phyloP scores from a whole-genome alignment of 2,797 vertebrate genomes.

The Coluber constrictor region DNA sequence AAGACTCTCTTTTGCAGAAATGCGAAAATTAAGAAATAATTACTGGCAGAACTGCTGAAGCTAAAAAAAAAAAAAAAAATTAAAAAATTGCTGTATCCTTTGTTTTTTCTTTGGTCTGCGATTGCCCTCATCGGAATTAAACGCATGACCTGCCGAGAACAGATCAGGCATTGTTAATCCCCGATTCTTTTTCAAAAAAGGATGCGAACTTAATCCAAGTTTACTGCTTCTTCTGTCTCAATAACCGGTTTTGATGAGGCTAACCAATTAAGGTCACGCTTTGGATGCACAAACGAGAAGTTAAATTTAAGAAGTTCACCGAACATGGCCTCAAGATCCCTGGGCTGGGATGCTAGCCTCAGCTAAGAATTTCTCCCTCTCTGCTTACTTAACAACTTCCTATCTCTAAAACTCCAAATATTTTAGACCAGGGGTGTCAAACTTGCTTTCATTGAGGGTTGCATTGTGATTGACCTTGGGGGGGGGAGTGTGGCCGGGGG shows the following conservation, averaged over 20 bases:
- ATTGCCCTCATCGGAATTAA: background rate
- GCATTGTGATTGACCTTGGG: too few species aligned
- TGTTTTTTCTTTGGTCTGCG: background rate
- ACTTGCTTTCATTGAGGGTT: too few species aligned
- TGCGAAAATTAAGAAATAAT: background rate
- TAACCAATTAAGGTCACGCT: background rate
- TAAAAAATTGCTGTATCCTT: too few species aligned
- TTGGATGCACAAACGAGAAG: background rate
- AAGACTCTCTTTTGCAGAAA: background rate
- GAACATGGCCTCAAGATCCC: background rate
- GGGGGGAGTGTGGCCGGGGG: too few species aligned
- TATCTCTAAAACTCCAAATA: background rate
- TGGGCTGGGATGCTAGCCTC: background rate
- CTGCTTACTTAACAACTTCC: background rate
- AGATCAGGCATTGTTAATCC: slow-evolving; percentile 2
- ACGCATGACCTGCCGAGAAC: background rate
- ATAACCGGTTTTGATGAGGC: background rate
- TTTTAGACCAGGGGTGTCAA: background rate
- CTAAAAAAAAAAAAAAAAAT: background rate
- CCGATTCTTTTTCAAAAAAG: background rate
- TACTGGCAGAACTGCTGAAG: background rate
- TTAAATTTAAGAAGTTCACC: background rate
- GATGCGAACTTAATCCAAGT: background rate
- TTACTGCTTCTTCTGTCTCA: background rate
- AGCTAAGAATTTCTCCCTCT: background rate